A percentile compares a stretch with the other conserved stretches of the same genome.
These are phyloP conservation scores for Bombyx mori DNA, from an alignment of 1,140 invertebrate species.

Conservation along the genomic window DNA sequence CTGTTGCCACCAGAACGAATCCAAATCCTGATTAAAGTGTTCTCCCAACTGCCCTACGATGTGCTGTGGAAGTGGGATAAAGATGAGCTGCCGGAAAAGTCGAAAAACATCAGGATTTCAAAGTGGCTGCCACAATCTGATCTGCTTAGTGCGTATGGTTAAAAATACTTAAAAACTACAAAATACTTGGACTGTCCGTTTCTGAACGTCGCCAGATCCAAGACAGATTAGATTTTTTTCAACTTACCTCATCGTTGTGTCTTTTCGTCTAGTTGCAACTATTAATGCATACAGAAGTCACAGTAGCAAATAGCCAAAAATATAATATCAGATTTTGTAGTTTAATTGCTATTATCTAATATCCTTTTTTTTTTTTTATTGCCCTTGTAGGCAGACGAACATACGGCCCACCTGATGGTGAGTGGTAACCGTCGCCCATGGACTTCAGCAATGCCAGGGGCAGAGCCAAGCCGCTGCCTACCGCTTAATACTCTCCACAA, in stretches of 20 bases:
- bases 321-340: no score
- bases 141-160: not conserved
- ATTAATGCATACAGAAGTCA: not conserved
- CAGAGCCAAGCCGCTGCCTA: no score
- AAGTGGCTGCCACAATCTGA: conserved; percentile 1
- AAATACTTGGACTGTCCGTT: not conserved
- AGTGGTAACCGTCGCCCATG: no score
- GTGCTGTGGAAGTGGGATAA: conserved; percentile 2
- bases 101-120: not conserved
- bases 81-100: not conserved
- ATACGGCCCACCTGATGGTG: no score
- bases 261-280: not conserved
- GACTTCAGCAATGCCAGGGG: no score
- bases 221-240: not conserved
- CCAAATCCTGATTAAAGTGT: conserved; percentile 12
- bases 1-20: conserved; percentile 50
- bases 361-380: no score
- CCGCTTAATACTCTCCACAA: no score
- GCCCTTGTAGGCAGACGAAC: no score
- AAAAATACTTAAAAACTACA: not conserved
- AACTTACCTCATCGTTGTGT: not conserved
- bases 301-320: not conserved
- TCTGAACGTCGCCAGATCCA: not conserved
- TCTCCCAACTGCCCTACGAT: conserved; percentile 4
- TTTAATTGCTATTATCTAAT: no score